Base-by-base conservation (phyloP, 2,113 vertebrate genomes). In the Petrocephalus zakoni region DNA sequence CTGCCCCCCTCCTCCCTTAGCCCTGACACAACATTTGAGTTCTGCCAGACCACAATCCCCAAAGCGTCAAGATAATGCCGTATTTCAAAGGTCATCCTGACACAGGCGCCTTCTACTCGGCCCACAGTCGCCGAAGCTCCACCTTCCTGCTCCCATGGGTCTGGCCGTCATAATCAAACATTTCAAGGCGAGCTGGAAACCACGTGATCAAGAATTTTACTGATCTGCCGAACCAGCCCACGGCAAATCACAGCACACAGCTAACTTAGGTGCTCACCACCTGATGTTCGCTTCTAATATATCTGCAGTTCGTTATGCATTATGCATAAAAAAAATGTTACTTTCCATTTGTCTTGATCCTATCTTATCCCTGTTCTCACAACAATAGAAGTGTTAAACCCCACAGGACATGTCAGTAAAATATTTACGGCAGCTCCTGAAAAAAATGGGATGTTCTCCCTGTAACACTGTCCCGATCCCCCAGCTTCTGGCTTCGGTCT, bases 361-460 rank as follows among this genome's bases (percentile, higher is more conserved):
- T 52, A 49, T 29, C 84, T 55, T 34, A 56, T 15, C 49, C 49
- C 22, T 3, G 29, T 56, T 86, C 91, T 51, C 72, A 78, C 72
- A 42, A 78, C 72, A 78, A 42, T 8, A 17, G 15, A 78, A 42
- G 34, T 42, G 29, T 78, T 78, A 17, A 78, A 34, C n/a, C 72
- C 34, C 72, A 78, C 34, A 78, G 34, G 17, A 17, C 72, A 78
- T 53, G 52, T 78, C 72, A 78, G 34, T 42, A 78, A 42, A 42
- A 37, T 42, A 78, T 78, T 78, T 29, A 56, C 55, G 6, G 25
- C 5, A n/a, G 34, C 47, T 15, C 49, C 83, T 87, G 89, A 90
- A 93, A 51, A 92, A 91, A 95, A 94, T 93, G 87, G 88, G 90
- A 88, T 68, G 90, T 92, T 92, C 84, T 92, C 81, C 89, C 17